A percentile compares a stretch with the other conserved stretches of the same genome.
phyloP scores from a whole-genome alignment of 2,888 invertebrate species.

The Andrena dorsata region DNA sequence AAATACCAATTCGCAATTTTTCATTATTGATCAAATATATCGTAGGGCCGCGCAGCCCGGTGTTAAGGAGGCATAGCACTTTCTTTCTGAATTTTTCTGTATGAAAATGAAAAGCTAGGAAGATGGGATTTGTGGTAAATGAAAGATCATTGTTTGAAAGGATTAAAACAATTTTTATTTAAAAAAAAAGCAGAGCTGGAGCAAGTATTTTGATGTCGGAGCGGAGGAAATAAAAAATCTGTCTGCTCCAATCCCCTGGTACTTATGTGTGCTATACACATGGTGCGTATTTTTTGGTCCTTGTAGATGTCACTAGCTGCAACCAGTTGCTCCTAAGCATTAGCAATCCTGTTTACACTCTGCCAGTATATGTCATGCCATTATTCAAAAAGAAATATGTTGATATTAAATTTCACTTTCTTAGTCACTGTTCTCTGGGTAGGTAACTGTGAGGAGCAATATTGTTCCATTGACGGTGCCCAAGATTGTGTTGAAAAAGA shows the following conservation, averaged over 20 bases:
- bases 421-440: slow-evolving; percentile 30
- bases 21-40: no score
- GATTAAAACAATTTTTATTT: no score
- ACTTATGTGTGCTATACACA: background rate
- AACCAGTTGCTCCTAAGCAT: background rate
- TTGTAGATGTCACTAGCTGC: slow-evolving; percentile 22
- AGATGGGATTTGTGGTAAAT: no score
- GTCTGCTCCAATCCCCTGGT: background rate
- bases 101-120: no score
- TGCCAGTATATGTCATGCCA: slow-evolving; percentile 18
- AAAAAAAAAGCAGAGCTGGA: no score
- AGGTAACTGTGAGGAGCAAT: slow-evolving; percentile 53
- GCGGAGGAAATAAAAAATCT: no score
- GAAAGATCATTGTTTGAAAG: no score
- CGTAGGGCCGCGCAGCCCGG: no score
- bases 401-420: slow-evolving; percentile 22
- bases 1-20: background rate
- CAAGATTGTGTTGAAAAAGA: slow-evolving; percentile 47
- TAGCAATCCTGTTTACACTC: slow-evolving; percentile 1
- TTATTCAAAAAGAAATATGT: slow-evolving; percentile 23
- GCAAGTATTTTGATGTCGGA: no score
- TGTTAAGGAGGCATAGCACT: no score
- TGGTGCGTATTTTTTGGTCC: background rate
- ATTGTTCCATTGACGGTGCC: slow-evolving; percentile 58
- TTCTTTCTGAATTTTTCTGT: background rate